These are phyloP conservation scores for Bombus picipes DNA, from an alignment of 1,140 invertebrate genomes.

Conservation along the genomic window DNA sequence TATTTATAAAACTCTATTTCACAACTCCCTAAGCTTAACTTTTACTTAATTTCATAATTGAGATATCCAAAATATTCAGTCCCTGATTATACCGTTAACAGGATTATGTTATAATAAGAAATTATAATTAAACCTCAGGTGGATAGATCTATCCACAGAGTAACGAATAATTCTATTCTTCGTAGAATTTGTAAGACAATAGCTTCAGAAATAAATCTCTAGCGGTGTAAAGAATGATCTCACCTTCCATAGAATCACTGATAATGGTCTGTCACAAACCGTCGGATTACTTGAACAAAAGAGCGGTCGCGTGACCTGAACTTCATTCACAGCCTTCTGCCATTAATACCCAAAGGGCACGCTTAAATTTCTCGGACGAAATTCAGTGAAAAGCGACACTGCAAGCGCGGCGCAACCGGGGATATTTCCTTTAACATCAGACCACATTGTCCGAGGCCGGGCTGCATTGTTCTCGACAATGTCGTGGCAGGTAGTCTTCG, in stretches of 20 bases:
- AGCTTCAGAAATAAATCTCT: background rate
- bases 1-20: too few relatives aligned
- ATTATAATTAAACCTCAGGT: background rate
- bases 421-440: conserved; percentile 47
- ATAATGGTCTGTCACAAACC: background rate
- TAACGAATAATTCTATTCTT: background rate
- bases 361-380: conserved; percentile 18
- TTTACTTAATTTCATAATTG: too few relatives aligned
- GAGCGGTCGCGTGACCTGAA: background rate
- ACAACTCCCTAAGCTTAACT: too few relatives aligned
- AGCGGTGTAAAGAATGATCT: background rate
- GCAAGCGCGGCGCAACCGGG: background rate
- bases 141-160: background rate
- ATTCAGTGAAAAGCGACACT: conserved; percentile 25
- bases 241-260: background rate
- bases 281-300: background rate
- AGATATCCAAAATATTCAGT: too few relatives aligned
- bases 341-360: conserved; percentile 26
- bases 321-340: conserved; percentile 4
- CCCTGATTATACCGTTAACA: too few relatives aligned
- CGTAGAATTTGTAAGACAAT: too few relatives aligned
- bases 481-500: conserved; percentile 42
- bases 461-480: conserved; percentile 66
- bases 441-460: conserved; percentile 61
- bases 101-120: too few relatives aligned